Conservation (phyloP, 2,113 vertebrate species). For the Solenodon paradoxus region DNA sequence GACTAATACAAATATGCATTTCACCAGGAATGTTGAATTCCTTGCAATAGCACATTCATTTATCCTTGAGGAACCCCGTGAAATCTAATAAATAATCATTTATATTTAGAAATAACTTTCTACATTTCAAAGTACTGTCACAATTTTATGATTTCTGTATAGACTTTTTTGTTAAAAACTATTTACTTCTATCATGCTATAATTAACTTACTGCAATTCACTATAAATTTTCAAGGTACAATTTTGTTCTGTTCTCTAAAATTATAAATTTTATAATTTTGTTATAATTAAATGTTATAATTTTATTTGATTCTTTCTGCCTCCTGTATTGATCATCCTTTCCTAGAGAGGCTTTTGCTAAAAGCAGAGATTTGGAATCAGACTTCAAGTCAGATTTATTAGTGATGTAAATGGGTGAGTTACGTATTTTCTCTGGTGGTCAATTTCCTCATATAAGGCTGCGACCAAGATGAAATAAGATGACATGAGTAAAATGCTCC, state of each 20-base stretch:
- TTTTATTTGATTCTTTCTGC: not conserved
- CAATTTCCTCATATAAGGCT: not conserved
- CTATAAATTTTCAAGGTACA: not conserved
- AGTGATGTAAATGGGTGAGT: not conserved
- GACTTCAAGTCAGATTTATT: not conserved
- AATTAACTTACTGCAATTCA: not conserved
- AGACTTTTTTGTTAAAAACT: not conserved
- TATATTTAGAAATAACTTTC: not conserved
- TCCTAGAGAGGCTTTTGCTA: not conserved
- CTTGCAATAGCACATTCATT: not conserved
- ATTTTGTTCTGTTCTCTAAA: not conserved
- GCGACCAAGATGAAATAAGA: not conserved
- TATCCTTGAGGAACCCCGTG: not conserved
- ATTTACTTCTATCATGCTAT: not conserved
- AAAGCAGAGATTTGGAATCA: not conserved
- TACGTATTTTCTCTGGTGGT: not conserved
- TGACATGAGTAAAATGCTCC: not conserved
- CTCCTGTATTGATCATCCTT: not conserved
- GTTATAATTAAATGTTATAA: conserved; percentile 1
- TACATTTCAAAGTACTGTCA: not conserved
- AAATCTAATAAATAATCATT: not conserved
- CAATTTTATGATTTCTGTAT: not conserved
- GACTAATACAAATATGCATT: not conserved
- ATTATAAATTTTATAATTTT: not conserved
- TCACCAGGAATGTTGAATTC: not conserved